Evolutionary conservation across 2,888 invertebrate genomes (phyloP), one percentile per base, ranked within the genome.

Genomic region (Notocelia uddmanniana): DNA sequence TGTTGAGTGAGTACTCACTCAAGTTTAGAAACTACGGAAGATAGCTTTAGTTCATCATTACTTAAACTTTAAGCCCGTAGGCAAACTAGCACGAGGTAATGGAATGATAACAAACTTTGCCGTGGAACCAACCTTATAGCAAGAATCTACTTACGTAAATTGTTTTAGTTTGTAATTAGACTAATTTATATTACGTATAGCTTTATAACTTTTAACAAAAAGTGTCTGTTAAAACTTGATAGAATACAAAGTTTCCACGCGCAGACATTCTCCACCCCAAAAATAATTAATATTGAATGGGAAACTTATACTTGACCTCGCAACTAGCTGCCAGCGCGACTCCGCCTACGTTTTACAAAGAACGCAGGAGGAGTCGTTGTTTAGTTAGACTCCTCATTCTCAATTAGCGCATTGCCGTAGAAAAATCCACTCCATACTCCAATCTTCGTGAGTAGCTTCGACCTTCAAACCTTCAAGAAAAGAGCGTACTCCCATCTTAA

Each of bases 31-130:
- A 60, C 68, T 64, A 52, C 21, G 34, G 21, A 21, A 19, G 21
- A 50, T 54, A 54, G 52, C 41, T 69, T 62, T 55, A 62, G 54
- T 62, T 62, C 31, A 41, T 45, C 48, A 67, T 67, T 57, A 57
- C 45, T 52, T 21, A 37, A 54, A 64, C 64, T 37, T 9, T 6
- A 48, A 19, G 50, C 34, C 48, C 54, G 50, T 23, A 37, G 60
- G 41, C 60, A 11, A 60, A 54, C 60, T 68, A 41, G 59, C 13
- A n/a, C 21, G 41, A 23, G 21, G 69, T 55, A 45, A 31, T 69
- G 21, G 45, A 69, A 60, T 45, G 54, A 69, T 69, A 41, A 69
- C 23, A n/a, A 48, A 69, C 37, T 57, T 60, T 41, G 13, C 21
- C 26, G 37, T 54, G 6, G 15, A 3, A 10, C 9, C 6, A 57